These are phyloP conservation scores for Probaryconus sp. DNA, from an alignment of 1,140 invertebrate species.

Conservation along the genomic window DNA sequence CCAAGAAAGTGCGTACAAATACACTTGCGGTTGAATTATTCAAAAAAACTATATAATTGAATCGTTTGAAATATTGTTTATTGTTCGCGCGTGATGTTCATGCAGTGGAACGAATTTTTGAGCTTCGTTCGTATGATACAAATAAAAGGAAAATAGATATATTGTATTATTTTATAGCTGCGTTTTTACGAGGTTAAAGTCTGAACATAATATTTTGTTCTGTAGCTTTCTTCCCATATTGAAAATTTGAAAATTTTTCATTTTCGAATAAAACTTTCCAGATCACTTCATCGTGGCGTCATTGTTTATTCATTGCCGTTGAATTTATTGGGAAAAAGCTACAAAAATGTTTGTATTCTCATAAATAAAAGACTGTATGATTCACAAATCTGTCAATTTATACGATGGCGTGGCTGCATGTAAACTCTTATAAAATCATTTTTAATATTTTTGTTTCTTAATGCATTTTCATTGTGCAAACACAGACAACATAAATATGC, in stretches of 20 bases:
- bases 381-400: slow-evolving; percentile 26
- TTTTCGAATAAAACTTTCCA: slow-evolving; percentile 11
- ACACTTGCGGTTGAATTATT: slow-evolving; percentile 33
- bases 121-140: slow-evolving; percentile 18
- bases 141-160: slow-evolving; percentile 34
- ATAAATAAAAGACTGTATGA: slow-evolving; percentile 5
- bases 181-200: slow-evolving; percentile 20
- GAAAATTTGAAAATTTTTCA: slow-evolving; percentile 15
- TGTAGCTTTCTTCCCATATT: slow-evolving; percentile 19
- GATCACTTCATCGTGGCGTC: slow-evolving; percentile 9
- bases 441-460: too few species aligned
- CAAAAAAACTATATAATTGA: slow-evolving; percentile 38
- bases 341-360: slow-evolving; percentile 8
- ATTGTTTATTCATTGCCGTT: slow-evolving; percentile 23
- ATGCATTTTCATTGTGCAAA: too few species aligned
- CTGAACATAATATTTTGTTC: background rate
- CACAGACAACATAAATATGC: too few species aligned
- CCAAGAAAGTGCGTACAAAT: slow-evolving; percentile 32
- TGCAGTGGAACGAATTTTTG: slow-evolving; percentile 22
- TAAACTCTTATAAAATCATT: too few species aligned
- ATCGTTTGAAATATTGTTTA: slow-evolving; percentile 38
- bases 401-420: too few species aligned
- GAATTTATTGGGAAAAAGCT: slow-evolving; percentile 19
- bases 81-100: slow-evolving; percentile 34
- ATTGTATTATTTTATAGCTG: slow-evolving; percentile 21